Percentiles rank a stretch among this genome's conserved stretches.
Conservation (phyloP, 2,888 invertebrate genomes). For the Lordiphosa fenestrarum region DNA sequence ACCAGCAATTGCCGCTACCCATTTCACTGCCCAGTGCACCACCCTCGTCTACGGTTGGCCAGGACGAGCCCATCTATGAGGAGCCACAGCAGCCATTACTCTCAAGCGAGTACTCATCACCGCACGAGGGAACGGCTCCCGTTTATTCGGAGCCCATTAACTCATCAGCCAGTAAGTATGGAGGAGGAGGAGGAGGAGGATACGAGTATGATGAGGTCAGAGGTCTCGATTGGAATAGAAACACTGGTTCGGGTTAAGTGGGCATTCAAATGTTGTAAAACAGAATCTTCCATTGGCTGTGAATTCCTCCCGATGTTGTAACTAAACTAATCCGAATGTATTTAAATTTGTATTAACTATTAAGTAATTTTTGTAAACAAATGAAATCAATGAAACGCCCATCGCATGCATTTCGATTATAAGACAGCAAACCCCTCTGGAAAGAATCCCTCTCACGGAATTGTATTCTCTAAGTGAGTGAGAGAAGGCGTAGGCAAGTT, state of each 20-base stretch:
- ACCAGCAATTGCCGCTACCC: too few relatives aligned
- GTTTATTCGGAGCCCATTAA: constrained; percentile 77
- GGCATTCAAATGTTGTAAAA: too few relatives aligned
- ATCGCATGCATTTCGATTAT: too few relatives aligned
- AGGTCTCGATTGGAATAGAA: constrained; percentile 8
- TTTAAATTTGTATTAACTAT: too few relatives aligned
- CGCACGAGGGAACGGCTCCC: constrained; percentile 17
- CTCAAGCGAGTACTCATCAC: constrained; percentile 35
- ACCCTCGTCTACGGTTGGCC: constrained; percentile 1
- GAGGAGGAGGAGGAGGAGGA: too few relatives aligned
- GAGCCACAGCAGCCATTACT: constrained; percentile 76
- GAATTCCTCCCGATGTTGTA: background rate
- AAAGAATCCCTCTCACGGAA: too few relatives aligned
- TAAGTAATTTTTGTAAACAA: too few relatives aligned
- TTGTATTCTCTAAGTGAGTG: too few relatives aligned
- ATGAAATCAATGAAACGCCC: too few relatives aligned
- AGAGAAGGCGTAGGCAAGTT: too few relatives aligned
- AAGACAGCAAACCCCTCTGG: too few relatives aligned
- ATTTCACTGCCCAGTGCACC: constrained; percentile 33
- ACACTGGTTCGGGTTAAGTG: background rate
- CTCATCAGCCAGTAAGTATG: constrained; percentile 70
- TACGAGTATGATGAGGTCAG: background rate
- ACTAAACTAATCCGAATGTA: too few relatives aligned
- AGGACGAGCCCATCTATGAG: constrained; percentile 70
- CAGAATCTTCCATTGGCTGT: background rate